Evolutionary conservation across 2,113 vertebrate species (phyloP).

Genomic region (Tachysurus fulvidraco): DNA sequence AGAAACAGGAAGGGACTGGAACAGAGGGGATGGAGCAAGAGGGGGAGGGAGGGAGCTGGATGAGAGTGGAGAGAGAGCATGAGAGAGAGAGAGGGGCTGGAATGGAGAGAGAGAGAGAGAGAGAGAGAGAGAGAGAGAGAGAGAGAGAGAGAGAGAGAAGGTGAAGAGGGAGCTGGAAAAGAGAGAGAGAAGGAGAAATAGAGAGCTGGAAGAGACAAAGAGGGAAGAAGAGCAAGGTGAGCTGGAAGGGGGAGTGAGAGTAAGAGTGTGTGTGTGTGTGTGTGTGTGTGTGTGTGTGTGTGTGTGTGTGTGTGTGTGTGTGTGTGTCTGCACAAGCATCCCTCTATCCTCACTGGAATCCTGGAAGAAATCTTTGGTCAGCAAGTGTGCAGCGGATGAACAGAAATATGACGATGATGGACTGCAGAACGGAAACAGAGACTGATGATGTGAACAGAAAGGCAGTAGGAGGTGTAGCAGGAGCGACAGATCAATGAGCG

Average conservation of each 20-base stretch:
- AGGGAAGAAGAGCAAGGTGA: no score
- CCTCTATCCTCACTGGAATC: neutral
- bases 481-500: neutral
- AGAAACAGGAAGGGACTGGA: no score
- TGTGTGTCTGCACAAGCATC: neutral
- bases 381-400: neutral
- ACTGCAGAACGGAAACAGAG: conserved; percentile 10
- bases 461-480: neutral
- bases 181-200: no score
- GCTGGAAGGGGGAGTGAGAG: neutral
- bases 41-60: neutral
- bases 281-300: neutral
- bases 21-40: no score
- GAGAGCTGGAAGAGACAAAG: no score
- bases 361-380: conserved; percentile 16
- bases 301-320: neutral
- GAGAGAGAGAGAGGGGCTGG: neutral
- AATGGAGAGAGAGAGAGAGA: neutral
- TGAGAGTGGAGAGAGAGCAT: no score
- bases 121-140: neutral
- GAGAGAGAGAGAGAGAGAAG: neutral
- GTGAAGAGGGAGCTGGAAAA: no score
- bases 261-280: no score
- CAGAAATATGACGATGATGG: conserved; percentile 30
- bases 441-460: conserved; percentile 23